Conservation (phyloP, 1,140 invertebrate species). For the Ips nitidus region DNA sequence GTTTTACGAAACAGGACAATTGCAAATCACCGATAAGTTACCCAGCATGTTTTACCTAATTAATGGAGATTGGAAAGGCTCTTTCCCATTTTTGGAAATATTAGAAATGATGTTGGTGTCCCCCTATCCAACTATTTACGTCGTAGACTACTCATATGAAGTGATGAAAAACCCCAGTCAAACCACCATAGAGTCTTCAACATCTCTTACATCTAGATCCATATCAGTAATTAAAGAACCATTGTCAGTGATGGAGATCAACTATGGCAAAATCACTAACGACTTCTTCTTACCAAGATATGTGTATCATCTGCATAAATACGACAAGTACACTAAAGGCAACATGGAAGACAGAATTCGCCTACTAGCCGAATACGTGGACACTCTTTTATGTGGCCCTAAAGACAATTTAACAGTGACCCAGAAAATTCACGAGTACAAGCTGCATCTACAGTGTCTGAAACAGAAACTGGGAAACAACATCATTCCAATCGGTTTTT, state of each 20-base stretch:
- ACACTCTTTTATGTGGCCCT: constrained; percentile 41
- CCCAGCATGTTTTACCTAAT: constrained; percentile 46
- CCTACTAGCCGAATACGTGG: constrained; percentile 44
- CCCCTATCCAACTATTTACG: constrained; percentile 42
- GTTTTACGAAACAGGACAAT: constrained; percentile 39
- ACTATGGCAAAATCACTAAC: constrained; percentile 39
- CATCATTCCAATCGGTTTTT: constrained; percentile 47
- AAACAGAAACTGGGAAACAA: constrained; percentile 45
- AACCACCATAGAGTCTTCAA: constrained; percentile 12
- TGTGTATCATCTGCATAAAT: constrained; percentile 34
- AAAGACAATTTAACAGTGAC: constrained; percentile 27
- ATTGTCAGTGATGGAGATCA: constrained; percentile 18
- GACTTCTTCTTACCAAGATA: constrained; percentile 45
- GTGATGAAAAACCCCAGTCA: constrained; percentile 22
- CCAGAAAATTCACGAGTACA: constrained; percentile 42
- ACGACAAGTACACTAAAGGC: constrained; percentile 21
- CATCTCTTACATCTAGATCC: background rate
- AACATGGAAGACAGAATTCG: constrained; percentile 35
- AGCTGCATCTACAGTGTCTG: constrained; percentile 42
- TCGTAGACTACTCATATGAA: constrained; percentile 42
- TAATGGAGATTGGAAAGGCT: constrained; percentile 37
- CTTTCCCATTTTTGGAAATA: constrained; percentile 46
- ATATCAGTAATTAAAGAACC: constrained; percentile 7
- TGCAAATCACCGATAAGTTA: constrained; percentile 44
- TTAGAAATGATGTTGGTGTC: constrained; percentile 39